Base-by-base conservation (phyloP, 2,888 invertebrate genomes). In the Hydrotaea diabolus region DNA sequence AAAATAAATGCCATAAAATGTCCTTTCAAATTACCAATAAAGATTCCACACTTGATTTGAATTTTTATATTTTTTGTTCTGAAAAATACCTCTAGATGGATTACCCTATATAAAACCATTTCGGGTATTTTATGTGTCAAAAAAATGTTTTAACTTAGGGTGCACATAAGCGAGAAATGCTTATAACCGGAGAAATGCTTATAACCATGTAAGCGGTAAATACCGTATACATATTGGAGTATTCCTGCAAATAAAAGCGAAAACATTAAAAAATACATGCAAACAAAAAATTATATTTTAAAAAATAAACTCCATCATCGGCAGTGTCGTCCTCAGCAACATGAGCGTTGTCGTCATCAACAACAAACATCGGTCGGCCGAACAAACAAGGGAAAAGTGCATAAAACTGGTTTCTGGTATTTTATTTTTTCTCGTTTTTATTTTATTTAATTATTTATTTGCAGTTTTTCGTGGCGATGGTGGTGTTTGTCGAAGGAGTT, bases 231-330 rank as follows among this genome's bases (percentile, higher is more conserved):
- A 31, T 49, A n/a, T 13, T 2, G 15, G n/a, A 13, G 59, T 59
- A 59, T 59, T 5, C 66, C 74, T 77, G 46, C 43, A 66, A 80
- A 75, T 83, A 83, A 83, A 83, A 83, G 71, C 69, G 77, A 83
- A 80, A 83, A 80, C 71, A 15, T 55, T 39, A 64, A 74, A 77
- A 80, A 43, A 39, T 19, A 57, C 36, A 26, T 66, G 31, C 43
- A 72, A 26, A 15, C 72, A 21, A n/a, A n/a, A n/a, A n/a, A 59
- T n/a, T 66, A 31, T 57, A 55, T 31, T 62, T 74, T 62, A 53
- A 21, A 74, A 78, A 79, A 72, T 57, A 78, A 83, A 72, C 72
- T 72, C 57, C 64, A 57, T 57, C 82, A 31, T 64, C 31, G 49
- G 49, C n/a, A 19, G 43, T 31, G 59, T 72, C 53, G 46, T 19